Conservation (phyloP, 2,797 vertebrate genomes). For the Vipera ursinii region DNA sequence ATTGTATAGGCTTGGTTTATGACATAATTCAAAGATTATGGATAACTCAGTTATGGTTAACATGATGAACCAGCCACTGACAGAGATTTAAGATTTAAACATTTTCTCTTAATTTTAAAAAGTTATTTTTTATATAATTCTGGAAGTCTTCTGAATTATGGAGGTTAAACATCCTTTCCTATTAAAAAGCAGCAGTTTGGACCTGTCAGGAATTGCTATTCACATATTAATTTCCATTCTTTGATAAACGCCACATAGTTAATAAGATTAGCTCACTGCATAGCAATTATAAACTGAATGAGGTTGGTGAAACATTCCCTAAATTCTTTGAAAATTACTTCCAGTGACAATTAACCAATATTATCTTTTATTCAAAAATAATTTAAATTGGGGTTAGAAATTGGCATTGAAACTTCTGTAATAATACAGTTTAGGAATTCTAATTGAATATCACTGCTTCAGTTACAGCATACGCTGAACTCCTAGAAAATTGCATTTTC, state of each 20-base stretch:
- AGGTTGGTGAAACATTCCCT: background rate
- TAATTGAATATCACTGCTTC: background rate
- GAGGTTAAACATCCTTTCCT: background rate
- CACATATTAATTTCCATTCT: background rate
- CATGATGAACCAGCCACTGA: background rate
- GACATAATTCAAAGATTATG: background rate
- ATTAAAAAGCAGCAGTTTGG: background rate
- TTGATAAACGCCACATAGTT: background rate
- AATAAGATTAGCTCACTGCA: background rate
- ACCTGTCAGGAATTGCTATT: background rate
- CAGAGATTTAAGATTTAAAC: background rate
- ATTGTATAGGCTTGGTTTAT: background rate
- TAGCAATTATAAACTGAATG: background rate
- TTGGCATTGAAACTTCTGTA: background rate
- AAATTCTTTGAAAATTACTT: background rate
- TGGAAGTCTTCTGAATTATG: background rate
- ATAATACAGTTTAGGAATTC: background rate
- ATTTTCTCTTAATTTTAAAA: background rate
- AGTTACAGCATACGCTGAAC: background rate
- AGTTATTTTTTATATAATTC: background rate
- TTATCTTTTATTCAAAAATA: background rate
- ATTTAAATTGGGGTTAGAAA: background rate
- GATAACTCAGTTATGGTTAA: background rate
- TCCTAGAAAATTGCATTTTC: background rate
- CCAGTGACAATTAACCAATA: background rate